These are phyloP conservation scores for Meleagris gallopavo DNA, from an alignment of 2,113 vertebrate species.

Conservation along the genomic window DNA sequence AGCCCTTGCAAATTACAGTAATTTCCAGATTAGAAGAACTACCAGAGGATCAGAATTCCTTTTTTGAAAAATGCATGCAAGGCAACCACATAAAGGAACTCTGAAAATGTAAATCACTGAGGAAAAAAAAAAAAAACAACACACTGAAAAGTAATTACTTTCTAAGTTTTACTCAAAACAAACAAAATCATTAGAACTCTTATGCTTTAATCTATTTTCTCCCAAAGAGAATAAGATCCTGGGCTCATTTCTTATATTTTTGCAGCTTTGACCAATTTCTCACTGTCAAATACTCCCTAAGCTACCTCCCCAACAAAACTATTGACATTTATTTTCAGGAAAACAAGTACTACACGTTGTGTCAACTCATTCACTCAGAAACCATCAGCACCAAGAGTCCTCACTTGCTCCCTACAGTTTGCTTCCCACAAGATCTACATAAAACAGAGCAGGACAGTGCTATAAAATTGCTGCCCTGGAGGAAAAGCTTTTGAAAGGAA, in stretches of 20 bases:
- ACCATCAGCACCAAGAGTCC: not conserved
- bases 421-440: not conserved
- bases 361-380: not conserved
- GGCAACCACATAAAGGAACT: rapidly evolving
- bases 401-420: not conserved
- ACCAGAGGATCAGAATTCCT: rapidly evolving
- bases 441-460: not conserved
- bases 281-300: not conserved
- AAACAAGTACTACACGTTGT: not conserved
- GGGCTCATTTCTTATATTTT: not conserved
- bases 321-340: not conserved
- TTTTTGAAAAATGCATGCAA: not conserved
- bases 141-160: rapidly evolving
- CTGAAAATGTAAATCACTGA: not conserved
- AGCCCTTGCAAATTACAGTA: not conserved
- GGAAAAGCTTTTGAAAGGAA: not conserved
- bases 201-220: not conserved
- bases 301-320: rapidly evolving
- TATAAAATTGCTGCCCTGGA: not conserved
- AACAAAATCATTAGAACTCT: rapidly evolving
- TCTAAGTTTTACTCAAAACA: not conserved
- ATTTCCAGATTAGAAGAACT: not conserved
- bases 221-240: not conserved
- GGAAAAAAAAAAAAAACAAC: not conserved
- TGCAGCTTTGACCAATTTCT: not conserved